Evolutionary conservation across 2,888 invertebrate genomes (phyloP), one percentile per base, ranked within the genome.

Genomic region (Melanargia galathea): DNA sequence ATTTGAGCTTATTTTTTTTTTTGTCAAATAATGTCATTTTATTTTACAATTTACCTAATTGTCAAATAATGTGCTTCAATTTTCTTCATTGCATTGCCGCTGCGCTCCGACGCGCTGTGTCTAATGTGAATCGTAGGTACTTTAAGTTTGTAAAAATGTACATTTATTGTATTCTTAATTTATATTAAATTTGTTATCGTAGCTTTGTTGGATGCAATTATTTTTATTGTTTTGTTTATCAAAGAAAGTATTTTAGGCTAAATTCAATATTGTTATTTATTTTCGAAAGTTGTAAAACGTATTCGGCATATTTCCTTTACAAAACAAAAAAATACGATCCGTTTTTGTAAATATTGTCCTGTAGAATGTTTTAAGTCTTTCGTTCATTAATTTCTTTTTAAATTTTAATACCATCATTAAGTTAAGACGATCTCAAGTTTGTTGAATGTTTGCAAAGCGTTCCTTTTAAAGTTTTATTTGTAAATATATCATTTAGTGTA

Each of bases 391-490:
- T 84, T 71, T 35, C 33, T 58, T 81, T 78, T 75, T 84, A 64
- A 84, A 82, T 81, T 85, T 85, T 90, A 87, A 71, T 90, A 91
- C 90, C 90, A 90, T 90, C 89, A 85, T 86, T 89, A 90, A 84
- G 86, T 89, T 90, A 90, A 90, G 88, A 90, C 90, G 90, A 90
- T 91, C 90, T 90, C 90, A 90, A 90, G 87, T 90, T 89, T 90
- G 90, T 90, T 90, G 90, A 89, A 90, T 90, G 89, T 90, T 90
- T 90, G 87, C 88, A 89, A 90, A 90, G 90, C 90, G 90, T 90
- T 91, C 90, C 90, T 90, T 89, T 89, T 87, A 90, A 90, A 90
- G 90, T 89, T 91, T 91, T 90, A 90, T 90, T 89, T 91, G 90
- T 91, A 91, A 88, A 90, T 91, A 90, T 88, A 83, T 85, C 77